Base-by-base conservation (phyloP, 2,888 invertebrate genomes). In the Diachrysia chrysitis region DNA sequence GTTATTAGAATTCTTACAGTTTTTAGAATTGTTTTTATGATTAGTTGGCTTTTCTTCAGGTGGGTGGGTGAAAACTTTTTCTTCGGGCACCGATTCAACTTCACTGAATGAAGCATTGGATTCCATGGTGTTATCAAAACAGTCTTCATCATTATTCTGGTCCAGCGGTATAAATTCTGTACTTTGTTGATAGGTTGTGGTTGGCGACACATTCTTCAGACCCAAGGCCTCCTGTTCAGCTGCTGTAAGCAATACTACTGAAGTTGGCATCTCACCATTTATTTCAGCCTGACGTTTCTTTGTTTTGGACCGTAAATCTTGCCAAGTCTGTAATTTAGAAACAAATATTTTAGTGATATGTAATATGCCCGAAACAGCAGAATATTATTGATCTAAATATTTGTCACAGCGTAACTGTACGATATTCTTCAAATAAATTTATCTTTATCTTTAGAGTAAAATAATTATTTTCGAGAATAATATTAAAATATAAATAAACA, bases 321-420 rank as follows among this genome's bases (percentile, higher is more conserved):
- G 94, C 94, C 94, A 95, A 59, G 94, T 93, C 95, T 95, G 88
- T 67, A 91, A 82, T 57, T 58, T n/a, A 61, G 62, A 54, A 23
- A 32, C 10, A 19, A 29, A 19, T 32, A 32, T 32, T 32, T 32
- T 10, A 10, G 32, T 10, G 7, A 29, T 29, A 29, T 29, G 29
- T 29, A 29, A n/a, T n/a, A n/a, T n/a, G n/a, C n/a, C n/a, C n/a
- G n/a, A n/a, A n/a, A n/a, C n/a, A n/a, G n/a, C n/a, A n/a, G n/a
- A n/a, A n/a, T n/a, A n/a, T n/a, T n/a, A n/a, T n/a, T n/a, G n/a
- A n/a, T n/a, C n/a, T n/a, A n/a, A n/a, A n/a, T n/a, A n/a, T n/a
- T n/a, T n/a, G n/a, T n/a, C n/a, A n/a, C n/a, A n/a, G n/a, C n/a
- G n/a, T n/a, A n/a, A n/a, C n/a, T n/a, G n/a, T n/a, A n/a, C n/a